Base-by-base conservation (phyloP, 2,797 vertebrate genomes). In the Fringilla coelebs region DNA sequence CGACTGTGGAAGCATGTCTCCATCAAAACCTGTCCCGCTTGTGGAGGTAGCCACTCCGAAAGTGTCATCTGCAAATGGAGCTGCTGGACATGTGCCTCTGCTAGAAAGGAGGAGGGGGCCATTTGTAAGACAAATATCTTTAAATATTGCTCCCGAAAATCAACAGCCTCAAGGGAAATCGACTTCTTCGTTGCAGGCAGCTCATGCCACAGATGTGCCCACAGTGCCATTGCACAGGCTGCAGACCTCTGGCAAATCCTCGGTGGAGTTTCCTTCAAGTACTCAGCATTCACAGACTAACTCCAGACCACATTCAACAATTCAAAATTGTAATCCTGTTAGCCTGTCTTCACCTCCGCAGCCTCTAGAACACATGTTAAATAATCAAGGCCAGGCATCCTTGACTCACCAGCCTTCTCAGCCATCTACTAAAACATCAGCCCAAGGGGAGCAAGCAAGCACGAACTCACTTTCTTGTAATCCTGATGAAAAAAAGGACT, bases 91-190 rank as follows among this genome's bases (percentile, higher is more conserved):
- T 0, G 98, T 99, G 72, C 99, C 99, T 78, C 98, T 99, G 22
- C 98, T 99, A 81, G 99, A 99, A 97, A 98, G 99, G 89, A 98
- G 99, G 93, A 98, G 99, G 63, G 99, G 99, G 2, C 99, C 99
- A 17, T 97, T 99, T 88, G 98, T 99, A 65, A 98, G 99, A 41
- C 99, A 99, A 63, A 99, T 99, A 98, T 99, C 99, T 96, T 97
- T 99, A 96, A 99, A 99, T 96, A 99, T 99, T 85, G 96, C 98
- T 92, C 98, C 98, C 11, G 99, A 99, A 92, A 98, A 94, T 96
- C 98, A 98, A 45, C 98, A 98, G 74, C 87, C 98, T 60, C 95
- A 97, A 52, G 94, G 95, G 19, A 98, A 98, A 96, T 93, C 94
- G 1, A 93, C 96, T 19, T 46, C 97, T 41, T 98, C 98, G 8